Percentiles rank a stretch among this genome's conserved stretches.
phyloP scores from a whole-genome alignment of 92 coral and sea anemone genomes.

The Porites evermanni region DNA sequence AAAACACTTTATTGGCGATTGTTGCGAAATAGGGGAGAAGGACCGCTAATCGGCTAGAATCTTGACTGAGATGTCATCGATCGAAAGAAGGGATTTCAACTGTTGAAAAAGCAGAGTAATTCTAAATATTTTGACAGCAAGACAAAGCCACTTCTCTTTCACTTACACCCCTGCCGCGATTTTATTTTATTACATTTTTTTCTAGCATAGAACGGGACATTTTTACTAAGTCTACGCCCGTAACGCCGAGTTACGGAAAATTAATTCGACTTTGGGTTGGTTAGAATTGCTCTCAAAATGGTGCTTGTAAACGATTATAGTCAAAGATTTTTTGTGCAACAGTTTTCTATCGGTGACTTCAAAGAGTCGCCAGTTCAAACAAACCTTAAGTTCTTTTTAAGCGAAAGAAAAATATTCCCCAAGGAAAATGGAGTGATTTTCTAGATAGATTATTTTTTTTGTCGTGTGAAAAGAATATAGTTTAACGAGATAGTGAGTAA shows the following conservation, averaged over 20 bases:
- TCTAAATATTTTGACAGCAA: conserved; percentile 43
- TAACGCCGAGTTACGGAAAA: neutral
- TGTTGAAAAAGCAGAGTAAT: conserved; percentile 40
- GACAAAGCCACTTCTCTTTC: conserved; percentile 16
- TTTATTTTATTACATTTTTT: neutral
- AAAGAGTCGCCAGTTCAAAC: conserved; percentile 37
- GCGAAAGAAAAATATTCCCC: neutral
- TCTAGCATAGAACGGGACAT: neutral
- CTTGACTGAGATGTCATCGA: conserved; percentile 36
- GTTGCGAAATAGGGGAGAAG: conserved; percentile 6
- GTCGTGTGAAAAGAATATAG: conserved; percentile 7
- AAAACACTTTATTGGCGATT: neutral
- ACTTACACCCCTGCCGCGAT: neutral
- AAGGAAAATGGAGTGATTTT: neutral
- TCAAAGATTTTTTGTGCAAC: conserved; percentile 4
- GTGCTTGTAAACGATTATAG: conserved; percentile 5
- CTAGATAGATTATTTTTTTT: neutral
- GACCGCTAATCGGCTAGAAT: conserved; percentile 36
- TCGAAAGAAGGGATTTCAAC: neutral
- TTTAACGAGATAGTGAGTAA: neutral
- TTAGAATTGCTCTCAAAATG: neutral
- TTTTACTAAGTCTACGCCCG: neutral
- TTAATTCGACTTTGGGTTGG: neutral
- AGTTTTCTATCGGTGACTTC: conserved; percentile 42
- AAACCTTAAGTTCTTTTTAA: conserved; percentile 2